Base-by-base conservation (phyloP, 2,888 invertebrate species). In the Stictocephala bisonia region DNA sequence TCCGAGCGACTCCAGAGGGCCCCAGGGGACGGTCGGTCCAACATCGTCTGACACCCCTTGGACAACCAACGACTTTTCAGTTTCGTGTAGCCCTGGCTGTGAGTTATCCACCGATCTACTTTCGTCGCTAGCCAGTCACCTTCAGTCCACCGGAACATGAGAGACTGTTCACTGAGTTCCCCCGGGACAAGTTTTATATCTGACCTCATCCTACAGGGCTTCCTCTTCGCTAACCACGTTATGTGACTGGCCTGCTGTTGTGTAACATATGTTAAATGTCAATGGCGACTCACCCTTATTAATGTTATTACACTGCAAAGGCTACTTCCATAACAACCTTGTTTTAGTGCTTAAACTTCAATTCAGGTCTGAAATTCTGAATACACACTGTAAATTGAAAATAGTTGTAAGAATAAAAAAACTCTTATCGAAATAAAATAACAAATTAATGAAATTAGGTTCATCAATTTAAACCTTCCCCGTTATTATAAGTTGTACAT, bases 21-120 rank as follows among this genome's bases (percentile, higher is more conserved):
- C 26, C 26, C 26, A 13, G 51, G 51, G 0, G 50, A 24, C 1
- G 74, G 74, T 18, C 70, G 53, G 40, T 68, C 71, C 41, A 58
- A 27, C 74, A 74, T 74, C 24, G 74, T 74, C 53, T 74, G 74
- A 35, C 68, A 74, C 20, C 74, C 68, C 7, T 60, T 35, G 18
- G 74, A 67, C 40, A 74, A 31, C 51, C 67, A 27, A 13, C 50
- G 22, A 11, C 67, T 48, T 7, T 64, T 60, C 3, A 77, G 71
- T 35, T 69, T 73, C 6, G 66, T 69, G 69, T 77, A 76, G 0
- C 76, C 76, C 24, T 51, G 72, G 40, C 73, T 71, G 26, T 72
- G 70, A 20, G 73, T 75, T 3, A 73, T 40, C 73, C 74, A 69
- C 58, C 71, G 75, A 56, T 76, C 73, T 22, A 76, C 53, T 29